phyloP scores from a whole-genome alignment of 1,140 invertebrate species.

The Cydia splendana region DNA sequence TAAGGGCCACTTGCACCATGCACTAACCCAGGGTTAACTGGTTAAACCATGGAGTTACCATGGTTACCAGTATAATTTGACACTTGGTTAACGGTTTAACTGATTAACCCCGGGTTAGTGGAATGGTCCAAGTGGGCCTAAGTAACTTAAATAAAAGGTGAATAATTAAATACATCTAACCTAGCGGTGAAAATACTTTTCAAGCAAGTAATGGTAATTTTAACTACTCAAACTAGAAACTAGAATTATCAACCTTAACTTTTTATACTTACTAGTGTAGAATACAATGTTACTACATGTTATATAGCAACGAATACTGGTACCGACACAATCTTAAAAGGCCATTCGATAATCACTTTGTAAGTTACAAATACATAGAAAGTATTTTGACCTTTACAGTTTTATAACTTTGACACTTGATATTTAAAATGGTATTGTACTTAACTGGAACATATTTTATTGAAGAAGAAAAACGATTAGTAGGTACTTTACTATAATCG shows the following conservation, averaged over 20 bases:
- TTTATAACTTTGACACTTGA: background rate
- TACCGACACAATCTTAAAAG: background rate
- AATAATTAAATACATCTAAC: no score
- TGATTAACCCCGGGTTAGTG: no score
- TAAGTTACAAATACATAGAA: background rate
- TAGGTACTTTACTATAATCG: background rate
- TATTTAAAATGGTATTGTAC: background rate
- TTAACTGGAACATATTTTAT: background rate
- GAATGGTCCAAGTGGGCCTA: no score
- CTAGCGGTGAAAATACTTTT: no score
- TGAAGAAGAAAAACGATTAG: background rate
- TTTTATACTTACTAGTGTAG: background rate
- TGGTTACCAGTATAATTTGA: no score
- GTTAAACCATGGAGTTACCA: no score
- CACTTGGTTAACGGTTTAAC: no score
- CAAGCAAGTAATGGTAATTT: no score
- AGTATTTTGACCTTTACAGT: constrained; percentile 21
- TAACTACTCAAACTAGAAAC: background rate
- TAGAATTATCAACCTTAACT: background rate
- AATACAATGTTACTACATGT: background rate
- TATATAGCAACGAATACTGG: background rate
- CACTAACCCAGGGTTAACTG: no score
- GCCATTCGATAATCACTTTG: constrained; percentile 1
- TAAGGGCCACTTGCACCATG: no score
- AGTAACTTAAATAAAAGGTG: no score